Conservation (phyloP, 1,140 invertebrate genomes). For the Drosophila tani region DNA sequence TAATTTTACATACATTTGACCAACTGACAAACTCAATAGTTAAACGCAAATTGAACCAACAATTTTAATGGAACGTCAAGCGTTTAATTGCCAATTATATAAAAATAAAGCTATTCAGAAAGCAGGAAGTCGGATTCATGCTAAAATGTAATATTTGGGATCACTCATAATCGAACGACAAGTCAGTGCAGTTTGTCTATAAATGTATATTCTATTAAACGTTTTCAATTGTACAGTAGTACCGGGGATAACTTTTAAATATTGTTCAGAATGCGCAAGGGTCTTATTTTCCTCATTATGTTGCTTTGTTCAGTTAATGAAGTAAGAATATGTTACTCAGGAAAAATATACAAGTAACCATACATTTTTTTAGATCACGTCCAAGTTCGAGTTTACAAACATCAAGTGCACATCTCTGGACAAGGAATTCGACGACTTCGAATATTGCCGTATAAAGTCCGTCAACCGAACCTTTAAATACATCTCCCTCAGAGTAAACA, state of each 20-base stretch:
- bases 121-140: no score
- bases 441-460: conserved; percentile 38
- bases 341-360: neutral
- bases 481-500: conserved; percentile 10
- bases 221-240: neutral
- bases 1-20: neutral
- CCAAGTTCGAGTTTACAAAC: conserved; percentile 28
- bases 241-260: neutral
- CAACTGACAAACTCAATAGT: neutral
- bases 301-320: neutral
- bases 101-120: neutral
- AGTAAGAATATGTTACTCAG: neutral
- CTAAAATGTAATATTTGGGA: neutral
- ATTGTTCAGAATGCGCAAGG: neutral
- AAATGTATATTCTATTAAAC: neutral
- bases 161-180: neutral
- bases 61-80: neutral
- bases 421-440: conserved; percentile 18
- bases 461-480: conserved; percentile 40
- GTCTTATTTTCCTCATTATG: neutral
- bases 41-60: neutral
- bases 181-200: neutral
- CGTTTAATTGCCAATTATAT: no score
- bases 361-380: neutral
- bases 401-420: conserved; percentile 37